phyloP scores from a whole-genome alignment of 2,888 invertebrate genomes.

The Alviniconcha strummeri region DNA sequence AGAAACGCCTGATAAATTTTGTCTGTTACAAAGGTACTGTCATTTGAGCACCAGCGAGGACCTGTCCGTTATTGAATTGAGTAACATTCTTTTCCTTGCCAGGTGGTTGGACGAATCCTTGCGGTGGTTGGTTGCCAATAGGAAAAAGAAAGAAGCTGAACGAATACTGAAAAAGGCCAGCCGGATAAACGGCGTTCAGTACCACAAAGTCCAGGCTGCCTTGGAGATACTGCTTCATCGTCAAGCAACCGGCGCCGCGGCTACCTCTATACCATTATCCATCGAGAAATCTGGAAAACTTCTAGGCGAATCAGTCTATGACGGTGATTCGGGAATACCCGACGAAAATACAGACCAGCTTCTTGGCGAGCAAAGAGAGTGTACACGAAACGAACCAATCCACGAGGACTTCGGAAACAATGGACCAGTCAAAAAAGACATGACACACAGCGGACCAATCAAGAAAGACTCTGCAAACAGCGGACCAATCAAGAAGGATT shows the following conservation, averaged over 20 bases:
- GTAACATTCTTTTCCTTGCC: background rate
- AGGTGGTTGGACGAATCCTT: constrained; percentile 64
- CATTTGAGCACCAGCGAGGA: too few species aligned
- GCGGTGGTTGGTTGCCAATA: constrained; percentile 41
- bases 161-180: constrained; percentile 40
- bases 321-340: background rate
- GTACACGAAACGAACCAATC: background rate
- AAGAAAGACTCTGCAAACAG: background rate
- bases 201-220: background rate
- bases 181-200: background rate
- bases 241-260: background rate
- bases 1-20: too few species aligned
- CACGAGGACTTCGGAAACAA: background rate
- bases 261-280: background rate
- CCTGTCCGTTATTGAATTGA: too few species aligned
- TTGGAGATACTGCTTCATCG: background rate
- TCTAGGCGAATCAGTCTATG: background rate
- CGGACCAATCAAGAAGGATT: too few species aligned
- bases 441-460: background rate
- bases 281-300: background rate
- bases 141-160: constrained; percentile 49
- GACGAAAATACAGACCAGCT: background rate
- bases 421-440: background rate
- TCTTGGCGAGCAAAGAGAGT: background rate
- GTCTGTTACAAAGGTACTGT: too few species aligned